Base-by-base conservation (phyloP, 2,797 vertebrate genomes). In the Morus bassanus region DNA sequence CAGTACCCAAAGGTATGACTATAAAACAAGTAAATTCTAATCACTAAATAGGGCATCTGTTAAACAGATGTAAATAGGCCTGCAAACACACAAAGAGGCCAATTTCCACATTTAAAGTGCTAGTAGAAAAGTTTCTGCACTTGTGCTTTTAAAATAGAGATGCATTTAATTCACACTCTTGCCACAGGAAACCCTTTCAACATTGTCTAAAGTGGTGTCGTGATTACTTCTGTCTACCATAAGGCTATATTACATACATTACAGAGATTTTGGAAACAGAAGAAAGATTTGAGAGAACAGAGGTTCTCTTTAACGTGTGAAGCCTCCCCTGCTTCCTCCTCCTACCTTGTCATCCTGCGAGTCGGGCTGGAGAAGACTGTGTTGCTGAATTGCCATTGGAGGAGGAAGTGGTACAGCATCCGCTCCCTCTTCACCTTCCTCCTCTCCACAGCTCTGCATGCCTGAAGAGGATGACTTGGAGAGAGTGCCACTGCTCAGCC, bases 361-460 rank as follows among this genome's bases (percentile, higher is more conserved):
- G 97, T 99, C 99, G 0, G 99, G 98, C 98, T 99, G 99, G 63
- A 99, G 99, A 61, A 99, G 99, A 97, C 99, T 99, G 98, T 99
- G 99, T 54, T 99, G 99, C 96, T 99, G 99, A 96, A 99, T 99
- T 95, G 99, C 99, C 99, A 99, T 99, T 4, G 99, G 99, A 3
- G 99, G 99, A 37, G 99, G 99, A 69, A 99, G 98, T 0, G 99
- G 99, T 10, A 99, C 99, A 0, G 99, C 98, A 45, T 99, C 99
- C 0, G 99, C 98, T 3, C 99, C 99, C 96, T 99, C 99, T 96
- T 99, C 99, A 1, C 99, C 99, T 96, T 99, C 99, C 91, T 99
- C 99, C 97, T 99, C 99, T 7, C 99, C 99, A 2, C 99, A 99
- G 98, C 99, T 99, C 98, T 99, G 99, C 99, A 99, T 99, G 83